phyloP scores from a whole-genome alignment of 2,797 vertebrate genomes.

The Melanotaenia trifasciata region DNA sequence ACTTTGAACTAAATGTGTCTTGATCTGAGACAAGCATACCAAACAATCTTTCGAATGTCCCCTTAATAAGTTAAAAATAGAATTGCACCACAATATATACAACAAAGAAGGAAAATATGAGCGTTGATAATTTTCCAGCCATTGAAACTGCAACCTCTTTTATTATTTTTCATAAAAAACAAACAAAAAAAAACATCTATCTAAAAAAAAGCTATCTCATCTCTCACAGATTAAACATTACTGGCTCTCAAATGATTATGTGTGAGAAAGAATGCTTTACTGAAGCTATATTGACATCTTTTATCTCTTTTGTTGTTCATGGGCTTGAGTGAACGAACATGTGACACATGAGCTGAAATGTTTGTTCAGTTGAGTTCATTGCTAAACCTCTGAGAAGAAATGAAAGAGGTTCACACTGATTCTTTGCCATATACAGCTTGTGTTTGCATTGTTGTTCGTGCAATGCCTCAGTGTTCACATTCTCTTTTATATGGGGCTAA shows the following conservation, averaged over 20 bases:
- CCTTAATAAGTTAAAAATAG: neutral
- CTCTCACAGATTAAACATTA: neutral
- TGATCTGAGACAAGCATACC: no score
- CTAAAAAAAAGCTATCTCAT: neutral
- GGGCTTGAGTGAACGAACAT: constrained; percentile 12
- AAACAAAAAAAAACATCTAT: constrained; percentile 1
- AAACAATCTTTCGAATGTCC: no score
- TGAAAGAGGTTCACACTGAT: constrained; percentile 9
- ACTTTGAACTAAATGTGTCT: no score
- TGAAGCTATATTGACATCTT: neutral
- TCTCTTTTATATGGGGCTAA: neutral
- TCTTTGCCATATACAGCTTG: constrained; percentile 1
- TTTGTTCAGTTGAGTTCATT: neutral
- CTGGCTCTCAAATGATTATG: constrained; percentile 3
- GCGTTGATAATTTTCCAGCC: neutral
- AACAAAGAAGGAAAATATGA: neutral
- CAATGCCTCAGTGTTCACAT: constrained; percentile 9
- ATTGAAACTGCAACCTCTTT: neutral
- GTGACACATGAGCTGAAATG: constrained; percentile 19
- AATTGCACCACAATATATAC: neutral
- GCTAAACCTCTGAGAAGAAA: constrained; percentile 10
- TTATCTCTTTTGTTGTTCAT: constrained; percentile 12
- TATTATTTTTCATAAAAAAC: neutral
- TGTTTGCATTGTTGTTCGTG: constrained; percentile 1
- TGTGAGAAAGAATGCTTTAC: constrained; percentile 14